phyloP scores from a whole-genome alignment of 1,140 invertebrate species.

The Bombus balteatus region DNA sequence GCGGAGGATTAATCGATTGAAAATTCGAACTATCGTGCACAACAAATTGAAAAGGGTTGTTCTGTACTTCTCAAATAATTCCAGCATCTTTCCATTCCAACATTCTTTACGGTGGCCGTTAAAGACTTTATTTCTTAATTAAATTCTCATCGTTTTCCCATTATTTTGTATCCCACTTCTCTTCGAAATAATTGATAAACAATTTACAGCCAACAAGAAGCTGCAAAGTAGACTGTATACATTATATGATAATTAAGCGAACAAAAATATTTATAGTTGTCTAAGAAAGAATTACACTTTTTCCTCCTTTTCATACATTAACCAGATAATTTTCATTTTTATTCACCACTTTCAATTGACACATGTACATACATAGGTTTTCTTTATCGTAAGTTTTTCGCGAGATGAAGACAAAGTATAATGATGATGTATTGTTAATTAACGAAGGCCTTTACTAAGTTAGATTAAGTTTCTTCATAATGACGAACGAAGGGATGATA shows the following conservation, averaged over 20 bases:
- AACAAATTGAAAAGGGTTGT: background rate
- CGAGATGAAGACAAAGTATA: background rate
- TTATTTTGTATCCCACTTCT: background rate
- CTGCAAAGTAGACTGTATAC: background rate
- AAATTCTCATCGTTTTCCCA: background rate
- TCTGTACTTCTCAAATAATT: background rate
- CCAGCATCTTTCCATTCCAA: slow-evolving; percentile 8
- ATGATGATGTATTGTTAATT: slow-evolving; percentile 6
- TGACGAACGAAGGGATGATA: background rate
- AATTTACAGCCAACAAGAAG: background rate
- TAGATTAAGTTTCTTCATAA: slow-evolving; percentile 3
- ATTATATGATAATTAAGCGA: background rate
- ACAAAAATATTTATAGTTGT: background rate
- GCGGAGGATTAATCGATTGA: background rate
- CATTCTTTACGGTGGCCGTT: background rate
- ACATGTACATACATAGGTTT: slow-evolving; percentile 23
- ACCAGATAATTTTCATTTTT: background rate
- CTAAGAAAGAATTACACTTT: too few species aligned
- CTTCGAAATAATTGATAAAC: background rate
- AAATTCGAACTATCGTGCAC: too few species aligned
- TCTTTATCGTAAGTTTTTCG: background rate
- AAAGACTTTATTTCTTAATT: background rate
- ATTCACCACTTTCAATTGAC: background rate
- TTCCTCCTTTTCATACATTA: background rate
- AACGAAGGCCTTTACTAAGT: background rate